phyloP scores from a whole-genome alignment of 1,140 invertebrate species.

The Arion vulgaris region DNA sequence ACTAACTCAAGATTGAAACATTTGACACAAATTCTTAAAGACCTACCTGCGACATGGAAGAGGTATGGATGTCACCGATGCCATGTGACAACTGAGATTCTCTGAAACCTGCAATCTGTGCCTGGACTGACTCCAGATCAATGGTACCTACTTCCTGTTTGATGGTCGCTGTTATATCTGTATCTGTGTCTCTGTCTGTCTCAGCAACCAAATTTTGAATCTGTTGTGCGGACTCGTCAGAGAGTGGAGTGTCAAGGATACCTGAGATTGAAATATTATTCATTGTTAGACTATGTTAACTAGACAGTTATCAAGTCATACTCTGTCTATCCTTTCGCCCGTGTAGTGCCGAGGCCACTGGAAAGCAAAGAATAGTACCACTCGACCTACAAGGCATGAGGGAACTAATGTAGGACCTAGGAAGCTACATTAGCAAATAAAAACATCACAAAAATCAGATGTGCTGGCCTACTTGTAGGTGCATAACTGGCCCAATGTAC shows the following conservation, averaged over 20 bases:
- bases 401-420: too few relatives aligned
- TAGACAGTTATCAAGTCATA: too few relatives aligned
- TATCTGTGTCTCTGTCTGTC: conserved; percentile 15
- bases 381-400: too few relatives aligned
- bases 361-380: too few relatives aligned
- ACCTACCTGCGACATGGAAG: background rate
- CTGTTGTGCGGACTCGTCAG: conserved; percentile 29
- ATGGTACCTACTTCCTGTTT: conserved; percentile 31
- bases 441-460: too few relatives aligned
- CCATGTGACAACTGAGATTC: background rate
- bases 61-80: conserved; percentile 1
- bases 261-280: conserved; percentile 10
- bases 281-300: too few relatives aligned
- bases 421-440: too few relatives aligned
- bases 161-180: conserved; percentile 1
- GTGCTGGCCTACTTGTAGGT: too few relatives aligned
- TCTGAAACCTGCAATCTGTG: conserved; percentile 37
- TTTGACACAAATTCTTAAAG: background rate
- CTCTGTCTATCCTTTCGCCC: too few relatives aligned
- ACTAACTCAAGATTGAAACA: too few relatives aligned
- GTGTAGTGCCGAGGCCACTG: too few relatives aligned
- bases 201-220: conserved; percentile 25
- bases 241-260: conserved; percentile 25
- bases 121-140: conserved; percentile 38
- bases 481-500: too few relatives aligned